A percentile compares a stretch with the other conserved stretches of the same genome.
Evolutionary conservation across 2,797 vertebrate genomes (phyloP).

Genomic region (Mormyrus hasselquistii): DNA sequence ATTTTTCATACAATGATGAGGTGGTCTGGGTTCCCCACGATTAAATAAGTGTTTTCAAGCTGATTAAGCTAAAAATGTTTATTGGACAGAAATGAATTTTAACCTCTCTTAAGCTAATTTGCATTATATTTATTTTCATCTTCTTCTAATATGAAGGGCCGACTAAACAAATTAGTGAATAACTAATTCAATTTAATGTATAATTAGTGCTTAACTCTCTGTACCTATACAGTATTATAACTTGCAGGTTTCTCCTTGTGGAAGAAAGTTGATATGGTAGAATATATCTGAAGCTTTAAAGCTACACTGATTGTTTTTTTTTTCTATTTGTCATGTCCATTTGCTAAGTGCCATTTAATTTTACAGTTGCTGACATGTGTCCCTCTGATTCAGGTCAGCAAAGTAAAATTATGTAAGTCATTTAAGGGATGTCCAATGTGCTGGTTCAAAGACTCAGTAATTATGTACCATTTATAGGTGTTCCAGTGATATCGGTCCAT

Average conservation of each 20-base stretch:
- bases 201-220: neutral
- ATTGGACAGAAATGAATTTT: neutral
- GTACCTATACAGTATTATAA: neutral
- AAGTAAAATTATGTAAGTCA: neutral
- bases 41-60: neutral
- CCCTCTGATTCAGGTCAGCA: neutral
- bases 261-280: neutral
- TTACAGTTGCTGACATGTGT: neutral
- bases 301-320: neutral
- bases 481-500: neutral
- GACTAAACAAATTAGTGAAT: neutral
- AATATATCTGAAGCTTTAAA: neutral
- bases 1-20: too few species aligned
- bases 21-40: too few species aligned
- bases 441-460: neutral
- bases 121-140: neutral
- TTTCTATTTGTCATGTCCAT: neutral
- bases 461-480: neutral
- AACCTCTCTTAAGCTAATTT: neutral
- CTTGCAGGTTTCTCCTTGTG: neutral
- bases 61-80: neutral
- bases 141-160: neutral
- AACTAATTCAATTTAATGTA: neutral
- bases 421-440: neutral
- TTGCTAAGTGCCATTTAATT: neutral